These are phyloP conservation scores for Aethina tumida DNA, from an alignment of 1,140 invertebrate genomes.

Conservation along the genomic window DNA sequence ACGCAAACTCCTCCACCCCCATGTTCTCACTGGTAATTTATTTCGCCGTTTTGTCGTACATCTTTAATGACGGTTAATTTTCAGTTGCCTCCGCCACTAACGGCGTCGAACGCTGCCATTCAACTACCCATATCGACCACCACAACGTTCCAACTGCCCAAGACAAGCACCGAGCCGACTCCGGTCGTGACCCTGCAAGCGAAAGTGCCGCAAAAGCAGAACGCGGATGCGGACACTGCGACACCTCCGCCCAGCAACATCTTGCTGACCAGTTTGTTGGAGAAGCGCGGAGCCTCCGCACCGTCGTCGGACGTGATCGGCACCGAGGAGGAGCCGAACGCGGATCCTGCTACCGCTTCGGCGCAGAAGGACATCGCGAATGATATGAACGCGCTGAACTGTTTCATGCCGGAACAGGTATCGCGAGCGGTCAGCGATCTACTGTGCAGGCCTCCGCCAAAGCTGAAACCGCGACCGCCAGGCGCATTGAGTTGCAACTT, in stretches of 20 bases:
- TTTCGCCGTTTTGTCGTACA: no score
- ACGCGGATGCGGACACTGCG: not conserved
- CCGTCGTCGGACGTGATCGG: no score
- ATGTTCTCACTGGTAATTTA: no score
- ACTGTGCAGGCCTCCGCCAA: constrained; percentile 34
- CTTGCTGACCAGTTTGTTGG: constrained; percentile 9
- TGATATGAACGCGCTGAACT: constrained; percentile 19
- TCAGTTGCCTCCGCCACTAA: no score
- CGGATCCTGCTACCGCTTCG: constrained; percentile 1
- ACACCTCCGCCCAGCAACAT: not conserved
- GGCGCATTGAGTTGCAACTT: constrained; percentile 35
- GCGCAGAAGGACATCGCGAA: constrained; percentile 13
- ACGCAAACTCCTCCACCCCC: no score
- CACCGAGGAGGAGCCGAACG: constrained; percentile 2
- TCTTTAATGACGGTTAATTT: no score
- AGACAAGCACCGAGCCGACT: not conserved
- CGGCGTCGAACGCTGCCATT: not conserved
- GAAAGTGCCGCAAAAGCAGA: no score
- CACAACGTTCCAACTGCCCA: not conserved
- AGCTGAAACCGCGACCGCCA: constrained; percentile 34
- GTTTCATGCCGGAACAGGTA: constrained; percentile 28
- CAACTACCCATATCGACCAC: not conserved
- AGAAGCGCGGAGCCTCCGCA: not conserved
- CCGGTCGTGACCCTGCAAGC: no score
- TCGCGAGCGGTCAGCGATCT: constrained; percentile 32